Evolutionary conservation across 2,797 vertebrate genomes (phyloP).

Genomic region (Sebastolobus alascanus): DNA sequence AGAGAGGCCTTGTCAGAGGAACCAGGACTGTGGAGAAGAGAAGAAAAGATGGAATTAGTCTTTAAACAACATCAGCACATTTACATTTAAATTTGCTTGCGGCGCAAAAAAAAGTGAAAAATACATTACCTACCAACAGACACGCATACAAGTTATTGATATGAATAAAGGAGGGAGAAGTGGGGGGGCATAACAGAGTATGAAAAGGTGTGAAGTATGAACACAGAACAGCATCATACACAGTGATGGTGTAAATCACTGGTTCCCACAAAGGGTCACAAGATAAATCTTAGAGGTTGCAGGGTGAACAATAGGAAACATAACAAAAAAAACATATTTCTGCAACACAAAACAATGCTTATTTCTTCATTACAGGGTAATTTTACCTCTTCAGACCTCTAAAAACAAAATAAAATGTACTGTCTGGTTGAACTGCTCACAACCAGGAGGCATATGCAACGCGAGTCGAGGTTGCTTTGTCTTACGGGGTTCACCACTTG

Average conservation of each 20-base stretch:
- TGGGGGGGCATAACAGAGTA: conserved; percentile 1
- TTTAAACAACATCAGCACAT: neutral
- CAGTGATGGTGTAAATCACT: conserved; percentile 3
- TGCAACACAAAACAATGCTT: neutral
- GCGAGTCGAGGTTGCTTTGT: neutral
- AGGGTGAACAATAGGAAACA: neutral
- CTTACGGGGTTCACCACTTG: neutral
- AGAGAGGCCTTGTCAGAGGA: conserved; percentile 93
- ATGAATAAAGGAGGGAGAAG: conserved; percentile 3
- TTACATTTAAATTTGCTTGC: conserved; percentile 14
- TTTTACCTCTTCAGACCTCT: neutral
- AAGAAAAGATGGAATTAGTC: conserved; percentile 34
- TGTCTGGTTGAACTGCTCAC: neutral
- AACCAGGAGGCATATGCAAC: neutral
- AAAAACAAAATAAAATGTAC: neutral
- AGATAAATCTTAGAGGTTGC: neutral
- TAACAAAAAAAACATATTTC: neutral
- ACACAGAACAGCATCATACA: conserved; percentile 30
- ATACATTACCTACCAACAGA: conserved; percentile 3
- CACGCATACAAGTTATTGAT: neutral
- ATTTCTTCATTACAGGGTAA: neutral
- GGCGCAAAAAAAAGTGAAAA: neutral
- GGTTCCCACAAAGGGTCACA: neutral
- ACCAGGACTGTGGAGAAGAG: conserved; percentile 90
- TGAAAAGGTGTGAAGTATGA: conserved; percentile 26